Evolutionary conservation across 2,113 vertebrate genomes (phyloP).

Genomic region (Leptocoma aspasia): DNA sequence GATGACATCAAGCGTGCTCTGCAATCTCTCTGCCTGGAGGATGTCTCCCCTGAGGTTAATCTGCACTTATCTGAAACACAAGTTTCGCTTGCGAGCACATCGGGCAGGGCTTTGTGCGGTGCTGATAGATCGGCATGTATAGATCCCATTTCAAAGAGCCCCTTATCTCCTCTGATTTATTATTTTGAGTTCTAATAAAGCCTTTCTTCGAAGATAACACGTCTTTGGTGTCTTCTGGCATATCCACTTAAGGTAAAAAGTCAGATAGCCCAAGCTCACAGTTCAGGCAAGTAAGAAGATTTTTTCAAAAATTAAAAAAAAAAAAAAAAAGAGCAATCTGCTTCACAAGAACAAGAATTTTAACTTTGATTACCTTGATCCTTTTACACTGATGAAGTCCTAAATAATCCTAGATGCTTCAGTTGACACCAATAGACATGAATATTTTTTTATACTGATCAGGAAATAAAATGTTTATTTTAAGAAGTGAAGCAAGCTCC

Average conservation of each 20-base stretch:
- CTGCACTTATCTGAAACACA: neutral
- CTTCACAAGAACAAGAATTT: neutral
- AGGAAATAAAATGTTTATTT: neutral
- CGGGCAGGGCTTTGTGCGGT: neutral
- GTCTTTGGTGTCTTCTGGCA: neutral
- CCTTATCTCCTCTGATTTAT: slow-evolving; percentile 12
- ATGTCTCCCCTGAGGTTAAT: neutral
- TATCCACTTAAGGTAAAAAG: neutral
- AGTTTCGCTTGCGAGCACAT: neutral
- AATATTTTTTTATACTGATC: neutral
- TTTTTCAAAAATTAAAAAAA: neutral
- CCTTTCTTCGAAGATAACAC: neutral
- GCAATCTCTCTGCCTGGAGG: neutral
- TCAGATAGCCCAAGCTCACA: neutral
- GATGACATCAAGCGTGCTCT: neutral
- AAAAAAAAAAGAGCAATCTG: neutral
- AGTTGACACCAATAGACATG: neutral
- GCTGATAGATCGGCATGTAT: neutral
- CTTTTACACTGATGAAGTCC: neutral
- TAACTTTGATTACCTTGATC: neutral
- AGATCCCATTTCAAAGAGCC: neutral
- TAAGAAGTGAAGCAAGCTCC: neutral
- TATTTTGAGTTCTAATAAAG: slow-evolving; percentile 2
- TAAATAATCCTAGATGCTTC: neutral
- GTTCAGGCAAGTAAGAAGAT: neutral